Percentiles rank a stretch among this genome's conserved stretches.
phyloP scores from a whole-genome alignment of 92 coral and sea anemone species.

The Umimayanthus kanabou region DNA sequence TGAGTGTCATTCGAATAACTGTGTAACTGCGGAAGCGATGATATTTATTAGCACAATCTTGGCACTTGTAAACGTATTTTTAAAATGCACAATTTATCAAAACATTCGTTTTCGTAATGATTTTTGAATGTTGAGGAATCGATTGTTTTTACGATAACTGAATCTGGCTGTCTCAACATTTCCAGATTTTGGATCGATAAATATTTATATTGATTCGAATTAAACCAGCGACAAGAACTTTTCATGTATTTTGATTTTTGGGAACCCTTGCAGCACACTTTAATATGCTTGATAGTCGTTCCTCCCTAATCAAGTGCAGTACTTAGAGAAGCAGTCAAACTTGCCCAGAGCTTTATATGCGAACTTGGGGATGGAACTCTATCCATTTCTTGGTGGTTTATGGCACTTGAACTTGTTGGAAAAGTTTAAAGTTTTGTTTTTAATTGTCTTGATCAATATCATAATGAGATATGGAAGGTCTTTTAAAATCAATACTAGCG shows the following conservation, averaged over 20 bases:
- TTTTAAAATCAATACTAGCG: no score
- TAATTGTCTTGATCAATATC: no score
- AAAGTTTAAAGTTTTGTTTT: not conserved
- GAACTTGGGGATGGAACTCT: not conserved
- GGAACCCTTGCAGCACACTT: not conserved
- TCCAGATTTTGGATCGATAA: not conserved
- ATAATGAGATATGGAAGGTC: not conserved
- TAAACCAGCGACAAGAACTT: not conserved
- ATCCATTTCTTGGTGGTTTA: no score
- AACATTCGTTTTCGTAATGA: not conserved
- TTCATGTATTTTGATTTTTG: not conserved
- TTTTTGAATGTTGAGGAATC: not conserved
- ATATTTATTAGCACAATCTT: not conserved
- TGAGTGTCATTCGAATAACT: slow-evolving; percentile 29
- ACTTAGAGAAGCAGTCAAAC: not conserved
- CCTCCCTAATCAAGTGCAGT: not conserved
- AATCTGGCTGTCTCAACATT: not conserved
- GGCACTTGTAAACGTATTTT: not conserved
- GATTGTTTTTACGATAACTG: not conserved
- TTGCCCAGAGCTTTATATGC: not conserved
- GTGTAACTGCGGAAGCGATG: slow-evolving; percentile 21
- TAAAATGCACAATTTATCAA: not conserved
- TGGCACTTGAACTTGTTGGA: no score
- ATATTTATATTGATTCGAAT: not conserved
- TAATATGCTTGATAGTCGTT: not conserved